Evolutionary conservation across 2,797 vertebrate genomes (phyloP).

Genomic region (Margarornis squamiger): DNA sequence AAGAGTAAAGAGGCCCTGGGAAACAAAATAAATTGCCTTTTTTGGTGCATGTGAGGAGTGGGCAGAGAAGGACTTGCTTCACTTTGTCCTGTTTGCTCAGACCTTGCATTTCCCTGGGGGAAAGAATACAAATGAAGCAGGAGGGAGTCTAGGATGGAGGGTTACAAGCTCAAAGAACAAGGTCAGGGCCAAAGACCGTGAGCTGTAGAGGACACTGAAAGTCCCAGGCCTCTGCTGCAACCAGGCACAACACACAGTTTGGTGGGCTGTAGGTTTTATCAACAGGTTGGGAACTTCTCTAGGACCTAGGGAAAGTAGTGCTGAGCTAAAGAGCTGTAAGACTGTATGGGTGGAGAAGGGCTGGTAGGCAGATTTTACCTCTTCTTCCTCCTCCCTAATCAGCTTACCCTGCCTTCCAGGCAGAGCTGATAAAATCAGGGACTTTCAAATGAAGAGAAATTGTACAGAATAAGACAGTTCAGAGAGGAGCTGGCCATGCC

Average conservation of each 20-base stretch:
- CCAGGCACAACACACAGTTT: background rate
- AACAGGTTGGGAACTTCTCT: background rate
- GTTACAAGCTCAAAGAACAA: background rate
- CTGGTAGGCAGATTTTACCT: slow-evolving; percentile 4
- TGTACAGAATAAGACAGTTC: background rate
- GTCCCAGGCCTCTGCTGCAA: background rate
- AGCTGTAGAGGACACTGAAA: background rate
- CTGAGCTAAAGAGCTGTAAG: background rate
- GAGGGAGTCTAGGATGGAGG: background rate
- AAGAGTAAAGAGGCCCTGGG: background rate
- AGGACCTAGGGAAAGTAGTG: background rate
- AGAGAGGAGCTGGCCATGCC: background rate
- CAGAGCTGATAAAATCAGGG: slow-evolving; percentile 57
- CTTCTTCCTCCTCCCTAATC: background rate
- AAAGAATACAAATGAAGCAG: background rate
- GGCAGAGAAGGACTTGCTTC: background rate
- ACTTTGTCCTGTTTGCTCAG: background rate
- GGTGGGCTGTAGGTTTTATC: background rate
- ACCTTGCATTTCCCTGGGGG: background rate
- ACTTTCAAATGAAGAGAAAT: slow-evolving; percentile 43
- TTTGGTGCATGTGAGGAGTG: background rate
- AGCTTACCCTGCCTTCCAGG: slow-evolving; percentile 26
- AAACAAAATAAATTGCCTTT: background rate
- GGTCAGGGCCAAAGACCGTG: slow-evolving; percentile 9
- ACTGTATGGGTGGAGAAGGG: background rate